These are phyloP conservation scores for Stratiolaelaps scimitus DNA, from an alignment of 1,140 invertebrate genomes.

Conservation along the genomic window DNA sequence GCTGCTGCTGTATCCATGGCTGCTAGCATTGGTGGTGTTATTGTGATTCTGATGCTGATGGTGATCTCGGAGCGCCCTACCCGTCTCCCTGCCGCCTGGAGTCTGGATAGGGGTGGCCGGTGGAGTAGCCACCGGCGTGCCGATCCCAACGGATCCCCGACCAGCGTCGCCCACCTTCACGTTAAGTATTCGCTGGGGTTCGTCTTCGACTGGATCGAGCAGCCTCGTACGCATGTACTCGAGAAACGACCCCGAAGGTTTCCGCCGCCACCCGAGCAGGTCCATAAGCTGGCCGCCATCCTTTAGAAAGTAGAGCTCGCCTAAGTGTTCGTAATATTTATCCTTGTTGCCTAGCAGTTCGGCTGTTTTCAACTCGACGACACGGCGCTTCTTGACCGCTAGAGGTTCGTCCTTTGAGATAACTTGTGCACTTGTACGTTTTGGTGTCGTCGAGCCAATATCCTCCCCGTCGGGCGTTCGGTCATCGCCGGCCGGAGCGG, in stretches of 20 bases:
- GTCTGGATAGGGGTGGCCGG: background rate
- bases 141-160: background rate
- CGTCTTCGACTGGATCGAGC: conserved; percentile 55
- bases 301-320: conserved; percentile 71
- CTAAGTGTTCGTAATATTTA: conserved; percentile 60
- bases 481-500: background rate
- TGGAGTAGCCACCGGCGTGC: conserved; percentile 20
- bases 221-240: conserved; percentile 60
- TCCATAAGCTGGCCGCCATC: conserved; percentile 74
- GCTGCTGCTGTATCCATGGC: background rate
- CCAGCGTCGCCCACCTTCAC: background rate
- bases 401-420: conserved; percentile 12
- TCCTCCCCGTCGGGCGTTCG: background rate
- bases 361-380: conserved; percentile 8
- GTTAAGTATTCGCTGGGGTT: conserved; percentile 38
- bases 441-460: background rate
- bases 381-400: background rate
- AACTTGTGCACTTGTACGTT: background rate
- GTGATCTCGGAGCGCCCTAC: background rate
- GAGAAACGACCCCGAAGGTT: conserved; percentile 56
- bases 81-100: background rate
- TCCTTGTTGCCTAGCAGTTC: conserved; percentile 36
- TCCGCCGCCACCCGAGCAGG: conserved; percentile 63
- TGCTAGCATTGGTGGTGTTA: conserved; percentile 18
- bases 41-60: conserved; percentile 11